Base-by-base conservation (phyloP, 2,113 vertebrate genomes). In the Microcebus griseorufus region DNA sequence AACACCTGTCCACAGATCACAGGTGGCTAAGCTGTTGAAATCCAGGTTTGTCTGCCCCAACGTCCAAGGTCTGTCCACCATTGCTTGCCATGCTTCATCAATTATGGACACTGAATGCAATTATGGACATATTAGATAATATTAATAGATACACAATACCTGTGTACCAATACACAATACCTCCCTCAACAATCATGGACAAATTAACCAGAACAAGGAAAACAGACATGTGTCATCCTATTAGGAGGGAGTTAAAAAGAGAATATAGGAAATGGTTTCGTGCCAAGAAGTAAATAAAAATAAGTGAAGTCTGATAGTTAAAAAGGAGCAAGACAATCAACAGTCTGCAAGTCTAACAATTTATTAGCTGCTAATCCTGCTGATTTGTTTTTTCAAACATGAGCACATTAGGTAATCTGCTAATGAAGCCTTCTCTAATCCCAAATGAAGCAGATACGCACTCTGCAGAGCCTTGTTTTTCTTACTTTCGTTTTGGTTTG, bases 261-360 rank as follows among this genome's bases (percentile, higher is more conserved):
- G 22, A 79, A 64, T 27, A 34, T 22, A 60, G 42, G 51, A 84
- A 92, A 92, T 90, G 2, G 86, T 73, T 93, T 93, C 69, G 27
- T 65, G 83, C 48, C 90, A 87, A 86, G 10, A 86, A 75, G 60
- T 65, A 80, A 93, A 91, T 73, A 94, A 86, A 96, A 89, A 90
- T 65, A 83, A 94, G 55, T 45, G 27, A 93, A 12, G 4, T 51
- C 86, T 53, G 79, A 69, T 78, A 37, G 25, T 64, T 93, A 27
- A 62, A 91, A 93, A 75, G 37, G 22, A 45, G 39, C 55, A 73
- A 55, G 62, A 69, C 16, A 82, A 39, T 37, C 60, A 9, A 70
- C 67, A 60, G 34, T 67, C 53, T 69, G 27, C 34, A n/a, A 62
- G 53, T 80, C 39, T 76, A 53, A 48, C 27, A 37, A 8, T 9